These are phyloP conservation scores for Noctua janthina DNA, from an alignment of 2,888 invertebrate species.

Conservation along the genomic window DNA sequence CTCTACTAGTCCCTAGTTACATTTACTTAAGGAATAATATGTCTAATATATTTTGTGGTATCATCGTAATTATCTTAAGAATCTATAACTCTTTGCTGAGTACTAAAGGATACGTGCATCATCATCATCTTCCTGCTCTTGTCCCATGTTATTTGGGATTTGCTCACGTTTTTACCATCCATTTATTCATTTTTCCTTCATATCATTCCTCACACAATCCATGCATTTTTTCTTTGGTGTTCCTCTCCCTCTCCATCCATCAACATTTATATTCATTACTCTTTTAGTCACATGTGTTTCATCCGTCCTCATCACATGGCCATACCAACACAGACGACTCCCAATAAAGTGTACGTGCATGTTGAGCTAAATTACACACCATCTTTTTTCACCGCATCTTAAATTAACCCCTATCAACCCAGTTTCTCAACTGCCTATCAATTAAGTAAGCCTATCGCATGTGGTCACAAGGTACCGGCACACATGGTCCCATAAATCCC, in stretches of 20 bases:
- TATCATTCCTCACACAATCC: no score
- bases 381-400: constrained; percentile 33
- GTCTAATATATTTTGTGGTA: not conserved
- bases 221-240: no score
- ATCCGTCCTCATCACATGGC: no score
- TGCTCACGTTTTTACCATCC: no score
- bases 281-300: no score
- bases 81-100: not conserved
- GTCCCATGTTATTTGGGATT: no score
- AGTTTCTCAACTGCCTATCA: constrained; percentile 21
- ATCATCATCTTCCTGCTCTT: no score
- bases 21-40: not conserved
- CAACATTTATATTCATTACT: no score
- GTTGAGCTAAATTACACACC: not conserved
- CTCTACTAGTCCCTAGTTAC: not conserved
- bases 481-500: constrained; percentile 45
- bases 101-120: no score
- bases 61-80: not conserved
- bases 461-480: constrained; percentile 40
- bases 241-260: no score
- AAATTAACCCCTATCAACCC: constrained; percentile 9
- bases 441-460: constrained; percentile 12
- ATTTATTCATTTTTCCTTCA: no score
- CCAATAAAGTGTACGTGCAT: not conserved
- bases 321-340: no score